phyloP scores from a whole-genome alignment of 2,888 invertebrate species.

The Philhelius pedissequus region DNA sequence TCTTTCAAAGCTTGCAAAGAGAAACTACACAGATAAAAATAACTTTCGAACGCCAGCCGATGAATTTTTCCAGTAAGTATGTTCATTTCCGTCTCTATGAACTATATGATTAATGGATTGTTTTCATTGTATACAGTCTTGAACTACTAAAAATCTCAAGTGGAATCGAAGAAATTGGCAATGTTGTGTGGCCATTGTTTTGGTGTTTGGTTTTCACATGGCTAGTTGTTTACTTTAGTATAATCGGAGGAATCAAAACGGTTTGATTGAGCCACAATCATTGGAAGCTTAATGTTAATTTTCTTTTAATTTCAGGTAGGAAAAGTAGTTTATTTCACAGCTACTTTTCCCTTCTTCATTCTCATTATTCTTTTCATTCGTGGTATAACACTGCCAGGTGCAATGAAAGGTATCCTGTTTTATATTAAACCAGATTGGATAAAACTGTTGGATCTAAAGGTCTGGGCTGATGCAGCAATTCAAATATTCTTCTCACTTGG shows the following conservation, averaged over 20 bases:
- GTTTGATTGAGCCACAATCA: constrained; percentile 57
- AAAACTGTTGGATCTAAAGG: constrained; percentile 87
- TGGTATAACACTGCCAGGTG: constrained; percentile 90
- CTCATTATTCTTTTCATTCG: constrained; percentile 86
- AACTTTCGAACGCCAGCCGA: constrained; percentile 84
- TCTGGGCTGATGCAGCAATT: constrained; percentile 96
- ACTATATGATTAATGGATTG: neutral
- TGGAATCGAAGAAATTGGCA: constrained; percentile 86
- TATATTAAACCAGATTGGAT: constrained; percentile 90
- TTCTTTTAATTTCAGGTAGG: constrained; percentile 73
- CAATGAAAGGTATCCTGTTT: constrained; percentile 86
- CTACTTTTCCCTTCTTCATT: constrained; percentile 89
- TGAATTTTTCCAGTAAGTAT: constrained; percentile 89
- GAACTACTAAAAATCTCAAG: constrained; percentile 88
- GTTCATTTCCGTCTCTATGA: neutral
- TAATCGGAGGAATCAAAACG: constrained; percentile 92
- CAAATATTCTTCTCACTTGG: constrained; percentile 95
- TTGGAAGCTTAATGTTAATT: neutral
- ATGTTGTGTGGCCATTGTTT: constrained; percentile 90
- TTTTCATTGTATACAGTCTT: constrained; percentile 82
- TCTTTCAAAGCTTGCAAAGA: constrained; percentile 62
- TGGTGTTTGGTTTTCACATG: constrained; percentile 87
- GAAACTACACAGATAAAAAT: constrained; percentile 69
- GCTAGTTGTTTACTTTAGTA: constrained; percentile 90
- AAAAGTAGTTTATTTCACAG: constrained; percentile 89